phyloP scores from a whole-genome alignment of 2,888 invertebrate genomes.

The Scaptomyza polygonia region DNA sequence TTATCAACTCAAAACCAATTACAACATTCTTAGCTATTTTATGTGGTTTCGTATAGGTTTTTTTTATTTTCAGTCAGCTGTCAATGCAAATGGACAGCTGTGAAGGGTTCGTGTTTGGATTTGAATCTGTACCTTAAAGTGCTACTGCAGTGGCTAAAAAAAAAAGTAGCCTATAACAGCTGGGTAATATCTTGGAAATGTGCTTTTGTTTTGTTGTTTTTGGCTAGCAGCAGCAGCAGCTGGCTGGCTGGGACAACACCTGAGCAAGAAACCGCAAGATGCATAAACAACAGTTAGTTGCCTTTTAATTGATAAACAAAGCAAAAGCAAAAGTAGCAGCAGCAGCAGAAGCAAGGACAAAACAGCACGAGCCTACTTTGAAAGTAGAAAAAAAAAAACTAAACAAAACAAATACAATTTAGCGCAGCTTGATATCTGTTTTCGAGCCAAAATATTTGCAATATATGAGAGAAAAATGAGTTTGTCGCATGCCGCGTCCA shows the following conservation, averaged over 20 bases:
- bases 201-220: slow-evolving; percentile 33
- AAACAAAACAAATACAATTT: slow-evolving; percentile 28
- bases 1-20: too few species aligned
- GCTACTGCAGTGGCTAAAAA: slow-evolving; percentile 19
- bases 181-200: slow-evolving; percentile 52
- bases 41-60: not conserved
- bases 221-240: not conserved
- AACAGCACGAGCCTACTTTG: slow-evolving; percentile 53
- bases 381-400: slow-evolving; percentile 16
- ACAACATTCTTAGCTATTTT: not conserved
- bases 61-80: slow-evolving; percentile 3
- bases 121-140: not conserved
- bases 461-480: slow-evolving; percentile 48
- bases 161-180: slow-evolving; percentile 7
- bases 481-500: slow-evolving; percentile 30
- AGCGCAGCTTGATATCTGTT: slow-evolving; percentile 63
- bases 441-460: slow-evolving; percentile 72
- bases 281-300: slow-evolving; percentile 67
- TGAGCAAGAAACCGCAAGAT: slow-evolving; percentile 61
- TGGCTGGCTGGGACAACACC: slow-evolving; percentile 47
- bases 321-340: slow-evolving; percentile 25
- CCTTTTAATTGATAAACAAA: slow-evolving; percentile 63
- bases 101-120: slow-evolving; percentile 14
- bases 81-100: slow-evolving; percentile 25
- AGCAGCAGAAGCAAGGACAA: slow-evolving; percentile 4